Evolutionary conservation across 2,888 invertebrate species (phyloP), one percentile per base, ranked within the genome.

Genomic region (Ectemnius lituratus): DNA sequence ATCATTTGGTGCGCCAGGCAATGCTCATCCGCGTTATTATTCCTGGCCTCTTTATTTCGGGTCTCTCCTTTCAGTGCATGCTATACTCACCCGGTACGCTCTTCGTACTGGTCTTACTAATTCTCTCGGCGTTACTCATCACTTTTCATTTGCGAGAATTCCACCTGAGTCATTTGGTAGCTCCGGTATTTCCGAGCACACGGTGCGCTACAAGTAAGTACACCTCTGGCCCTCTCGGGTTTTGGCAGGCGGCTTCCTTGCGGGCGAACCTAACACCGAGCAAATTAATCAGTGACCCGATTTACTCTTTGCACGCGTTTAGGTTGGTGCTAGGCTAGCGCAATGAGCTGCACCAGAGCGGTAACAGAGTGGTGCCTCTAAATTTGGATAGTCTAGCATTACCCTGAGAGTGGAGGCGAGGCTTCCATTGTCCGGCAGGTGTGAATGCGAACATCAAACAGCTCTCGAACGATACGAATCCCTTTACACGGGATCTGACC

Each of bases 111-210:
- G 14, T 70, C 68, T 62, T 63, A 45, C 58, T 65, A 28, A 57
- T 67, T 47, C 57, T n/a, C 23, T 20, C 49, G 14, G 18, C 52
- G 46, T 66, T 78, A 71, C 70, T 63, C 58, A 63, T 59, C 59
- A 59, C 46, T 70, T 56, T 74, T 37, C 62, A 62, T 74, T 73
- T 70, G 37, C 49, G 18, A 49, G 74, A 68, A 69, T 68, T 61
- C 64, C 45, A 63, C 66, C 73, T 67, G 73, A 73, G 61, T 78
- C 70, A 68, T 27, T 62, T 28, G 37, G 37, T 37, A 8, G 37
- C 37, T 71, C n/a, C 68, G 16, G 20, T 16, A 57, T 67, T 64
- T 70, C 58, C 56, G n/a, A 5, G 52, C n/a, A 11, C 8, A 8
- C 52, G 52, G 52, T 52, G 52, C 14, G n/a, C n/a, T n/a, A n/a